phyloP scores from a whole-genome alignment of 1,140 invertebrate genomes.

The Cotesia glomerata region DNA sequence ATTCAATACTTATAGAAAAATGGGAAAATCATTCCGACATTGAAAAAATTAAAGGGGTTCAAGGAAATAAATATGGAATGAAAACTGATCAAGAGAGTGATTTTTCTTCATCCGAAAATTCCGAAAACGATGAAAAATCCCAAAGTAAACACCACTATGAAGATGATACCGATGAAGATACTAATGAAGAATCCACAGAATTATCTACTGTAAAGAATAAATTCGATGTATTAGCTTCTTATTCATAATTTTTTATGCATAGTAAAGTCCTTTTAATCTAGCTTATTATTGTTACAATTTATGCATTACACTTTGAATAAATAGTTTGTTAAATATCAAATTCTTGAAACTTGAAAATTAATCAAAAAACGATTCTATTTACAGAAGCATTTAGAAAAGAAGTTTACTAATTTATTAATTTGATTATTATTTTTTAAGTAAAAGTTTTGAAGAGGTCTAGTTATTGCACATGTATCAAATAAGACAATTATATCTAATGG shows the following conservation, averaged over 20 bases:
- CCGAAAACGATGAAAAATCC: conserved; percentile 10
- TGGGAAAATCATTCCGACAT: conserved; percentile 68
- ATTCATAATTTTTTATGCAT: background rate
- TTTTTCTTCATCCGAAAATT: conserved; percentile 34
- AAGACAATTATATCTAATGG: too few species aligned
- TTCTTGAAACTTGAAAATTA: too few species aligned
- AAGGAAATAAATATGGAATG: conserved; percentile 61
- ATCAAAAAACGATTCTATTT: too few species aligned
- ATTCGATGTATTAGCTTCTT: conserved; percentile 49
- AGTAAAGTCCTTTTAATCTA: too few species aligned
- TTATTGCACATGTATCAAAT: too few species aligned
- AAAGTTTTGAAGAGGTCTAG: too few species aligned
- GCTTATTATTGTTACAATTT: too few species aligned
- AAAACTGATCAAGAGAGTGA: conserved; percentile 29
- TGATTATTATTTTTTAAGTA: too few species aligned
- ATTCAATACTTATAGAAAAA: conserved; percentile 54
- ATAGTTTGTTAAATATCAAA: too few species aligned
- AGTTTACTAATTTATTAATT: too few species aligned
- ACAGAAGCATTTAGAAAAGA: too few species aligned
- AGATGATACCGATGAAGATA: conserved; percentile 25
- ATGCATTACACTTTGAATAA: too few species aligned
- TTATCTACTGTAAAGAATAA: conserved; percentile 49
- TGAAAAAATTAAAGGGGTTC: conserved; percentile 69
- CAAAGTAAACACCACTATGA: background rate
- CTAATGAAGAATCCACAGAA: conserved; percentile 33